Conservation (phyloP, 1,140 invertebrate species). For the Micrasema longulum region DNA sequence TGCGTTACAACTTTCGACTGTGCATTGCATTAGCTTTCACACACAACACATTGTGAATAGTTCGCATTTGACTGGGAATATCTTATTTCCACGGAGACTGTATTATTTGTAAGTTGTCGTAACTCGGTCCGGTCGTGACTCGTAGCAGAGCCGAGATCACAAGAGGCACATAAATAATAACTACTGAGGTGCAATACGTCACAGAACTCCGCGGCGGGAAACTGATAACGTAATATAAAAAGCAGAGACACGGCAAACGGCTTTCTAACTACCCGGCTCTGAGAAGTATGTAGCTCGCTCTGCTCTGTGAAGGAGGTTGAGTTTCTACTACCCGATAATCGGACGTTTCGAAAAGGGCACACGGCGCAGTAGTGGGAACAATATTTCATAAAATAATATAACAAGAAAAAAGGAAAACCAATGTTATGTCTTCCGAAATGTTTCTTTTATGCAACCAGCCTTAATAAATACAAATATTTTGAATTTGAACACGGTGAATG, state of each 20-base stretch:
- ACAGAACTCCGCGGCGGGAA: not conserved
- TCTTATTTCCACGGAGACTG: not conserved
- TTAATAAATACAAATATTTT: too few species aligned
- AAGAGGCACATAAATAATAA: not conserved
- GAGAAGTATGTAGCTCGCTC: too few species aligned
- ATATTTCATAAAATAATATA: too few species aligned
- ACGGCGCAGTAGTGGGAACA: too few species aligned
- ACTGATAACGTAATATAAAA: slow-evolving; percentile 10
- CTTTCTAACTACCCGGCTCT: slow-evolving; percentile 7
- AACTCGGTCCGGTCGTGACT: slow-evolving; percentile 1
- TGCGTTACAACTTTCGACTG: too few species aligned
- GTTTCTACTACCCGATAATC: too few species aligned
- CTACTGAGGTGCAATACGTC: not conserved
- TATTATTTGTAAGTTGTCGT: too few species aligned
- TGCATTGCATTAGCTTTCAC: too few species aligned
- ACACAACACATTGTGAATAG: not conserved
- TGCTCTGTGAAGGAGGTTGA: too few species aligned
- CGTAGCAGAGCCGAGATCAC: not conserved
- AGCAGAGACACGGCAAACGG: not conserved
- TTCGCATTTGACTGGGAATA: not conserved
- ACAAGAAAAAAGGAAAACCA: too few species aligned
- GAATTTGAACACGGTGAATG: not conserved
- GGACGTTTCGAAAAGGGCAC: not conserved
- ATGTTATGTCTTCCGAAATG: too few species aligned
- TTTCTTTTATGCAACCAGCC: too few species aligned